phyloP scores from a whole-genome alignment of 2,113 vertebrate genomes.

The Oceanodroma tethys region DNA sequence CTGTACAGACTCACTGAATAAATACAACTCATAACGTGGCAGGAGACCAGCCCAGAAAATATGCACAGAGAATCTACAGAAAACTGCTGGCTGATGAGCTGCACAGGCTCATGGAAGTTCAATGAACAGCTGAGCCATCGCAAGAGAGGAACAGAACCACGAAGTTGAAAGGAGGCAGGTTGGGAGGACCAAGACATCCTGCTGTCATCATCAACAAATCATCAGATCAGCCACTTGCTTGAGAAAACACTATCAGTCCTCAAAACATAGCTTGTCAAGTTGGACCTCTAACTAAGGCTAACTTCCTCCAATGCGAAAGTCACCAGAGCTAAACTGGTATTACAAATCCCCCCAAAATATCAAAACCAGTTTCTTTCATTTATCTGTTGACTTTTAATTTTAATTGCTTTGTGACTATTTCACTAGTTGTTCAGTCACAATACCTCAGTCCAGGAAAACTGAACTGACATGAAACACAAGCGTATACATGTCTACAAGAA shows the following conservation, averaged over 20 bases:
- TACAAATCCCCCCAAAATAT: background rate
- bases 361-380: background rate
- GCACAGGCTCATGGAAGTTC: background rate
- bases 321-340: background rate
- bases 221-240: background rate
- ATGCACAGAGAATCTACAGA: background rate
- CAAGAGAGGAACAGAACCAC: background rate
- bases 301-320: background rate
- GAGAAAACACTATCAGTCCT: background rate
- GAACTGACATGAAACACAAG: background rate
- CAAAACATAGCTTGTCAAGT: background rate
- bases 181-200: background rate
- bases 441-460: background rate
- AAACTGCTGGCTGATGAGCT: background rate
- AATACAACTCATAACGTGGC: background rate
- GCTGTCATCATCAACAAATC: background rate
- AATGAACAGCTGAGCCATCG: background rate
- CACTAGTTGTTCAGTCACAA: background rate
- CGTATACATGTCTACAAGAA: background rate
- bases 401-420: background rate
- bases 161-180: background rate
- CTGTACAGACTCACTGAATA: background rate
- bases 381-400: background rate
- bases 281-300: background rate
- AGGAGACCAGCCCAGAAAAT: background rate